Evolutionary conservation across 2,888 invertebrate genomes (phyloP), one percentile per base, ranked within the genome.

Genomic region (Agrilus mali): DNA sequence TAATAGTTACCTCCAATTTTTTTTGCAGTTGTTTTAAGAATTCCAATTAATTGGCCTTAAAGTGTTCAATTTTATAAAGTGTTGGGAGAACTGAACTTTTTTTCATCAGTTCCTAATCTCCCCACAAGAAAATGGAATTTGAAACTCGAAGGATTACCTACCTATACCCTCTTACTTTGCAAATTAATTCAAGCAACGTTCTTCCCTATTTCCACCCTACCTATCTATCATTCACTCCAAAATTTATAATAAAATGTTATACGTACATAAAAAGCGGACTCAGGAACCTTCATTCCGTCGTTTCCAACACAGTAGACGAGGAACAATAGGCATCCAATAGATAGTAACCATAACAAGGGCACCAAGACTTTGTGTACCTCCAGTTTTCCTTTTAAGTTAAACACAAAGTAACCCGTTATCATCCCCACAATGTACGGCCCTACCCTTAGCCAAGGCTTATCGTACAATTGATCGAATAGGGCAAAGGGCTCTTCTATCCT

Each of bases 401-500:
- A 79, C 32, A 86, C 65, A 44, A 78, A 72, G 70, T 82, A 86
- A 2, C 86, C 87, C 6, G 82, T 75, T 33, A 77, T 67, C 74
- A 86, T 85, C 46, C 86, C 87, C 40, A 87, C 70, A 57, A 87
- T 74, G 62, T 86, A 87, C 8, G 86, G 81, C 7, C 86, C 86
- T 17, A 86, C 78, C 55, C 87, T 72, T 48, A 84, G 74, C 86
- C 87, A 87, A 7, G 87, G 87, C 56, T 86, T 87, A 64, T 86
- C 86, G 60, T 87, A 87, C 7, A 87, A 68, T 50, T 82, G 78
- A 64, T 86, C 85, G 63, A 87, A 86, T 57, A 86, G 77, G 51
- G 85, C 85, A 55, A 87, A 86, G 1, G 87, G 86, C 57, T 84
- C 79, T 53, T 86, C 79, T 45, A 87, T 82, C 52, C 82, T 71